These are phyloP conservation scores for Galemys pyrenaicus DNA, from an alignment of 2,113 vertebrate species.

Conservation along the genomic window DNA sequence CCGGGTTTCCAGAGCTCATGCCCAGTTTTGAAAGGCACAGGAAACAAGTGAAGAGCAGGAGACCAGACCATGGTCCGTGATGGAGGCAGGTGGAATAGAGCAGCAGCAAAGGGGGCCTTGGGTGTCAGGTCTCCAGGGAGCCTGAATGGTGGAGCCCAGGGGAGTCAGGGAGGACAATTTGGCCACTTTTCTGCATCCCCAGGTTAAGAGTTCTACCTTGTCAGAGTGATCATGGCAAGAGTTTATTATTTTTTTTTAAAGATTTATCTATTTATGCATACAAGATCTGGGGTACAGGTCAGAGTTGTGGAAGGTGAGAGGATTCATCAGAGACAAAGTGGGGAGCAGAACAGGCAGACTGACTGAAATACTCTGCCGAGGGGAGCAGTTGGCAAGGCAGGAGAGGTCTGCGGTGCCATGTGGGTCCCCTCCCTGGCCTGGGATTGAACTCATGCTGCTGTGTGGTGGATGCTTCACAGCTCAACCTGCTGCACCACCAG, in stretches of 20 bases:
- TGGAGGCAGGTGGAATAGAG: background rate
- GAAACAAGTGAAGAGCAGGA: background rate
- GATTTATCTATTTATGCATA: no score
- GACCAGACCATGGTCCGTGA: background rate
- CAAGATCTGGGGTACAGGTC: no score
- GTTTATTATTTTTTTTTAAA: background rate
- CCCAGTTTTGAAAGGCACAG: background rate
- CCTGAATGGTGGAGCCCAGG: background rate
- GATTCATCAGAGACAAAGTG: no score
- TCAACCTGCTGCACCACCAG: no score
- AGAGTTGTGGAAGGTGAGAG: no score
- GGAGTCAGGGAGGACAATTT: fast-evolving
- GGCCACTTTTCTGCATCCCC: background rate
- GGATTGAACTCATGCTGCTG: no score
- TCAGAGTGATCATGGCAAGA: background rate
- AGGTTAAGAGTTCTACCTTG: background rate
- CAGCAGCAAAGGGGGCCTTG: background rate
- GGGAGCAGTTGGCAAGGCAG: no score
- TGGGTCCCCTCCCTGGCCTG: no score
- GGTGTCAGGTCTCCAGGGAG: background rate
- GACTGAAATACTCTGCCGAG: no score
- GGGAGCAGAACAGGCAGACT: no score
- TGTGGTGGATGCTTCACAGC: no score
- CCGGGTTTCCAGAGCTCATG: background rate
- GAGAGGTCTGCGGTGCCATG: no score